Evolutionary conservation across 2,113 vertebrate genomes (phyloP).

Genomic region (Toxostoma redivivum): DNA sequence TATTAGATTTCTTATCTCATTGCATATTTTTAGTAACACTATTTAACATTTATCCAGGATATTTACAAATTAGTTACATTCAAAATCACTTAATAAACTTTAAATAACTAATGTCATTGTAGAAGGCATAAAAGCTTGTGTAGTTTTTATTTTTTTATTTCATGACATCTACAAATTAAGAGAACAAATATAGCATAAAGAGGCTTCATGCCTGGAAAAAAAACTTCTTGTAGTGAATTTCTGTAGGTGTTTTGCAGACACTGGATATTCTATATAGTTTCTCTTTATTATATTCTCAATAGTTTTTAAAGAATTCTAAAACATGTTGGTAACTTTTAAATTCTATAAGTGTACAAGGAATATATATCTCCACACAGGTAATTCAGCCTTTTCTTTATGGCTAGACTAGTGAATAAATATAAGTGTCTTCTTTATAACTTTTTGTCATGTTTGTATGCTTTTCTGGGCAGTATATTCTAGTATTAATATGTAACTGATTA

Average conservation of each 20-base stretch:
- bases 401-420: not conserved
- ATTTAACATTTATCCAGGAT: not conserved
- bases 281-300: not conserved
- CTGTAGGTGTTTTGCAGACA: not conserved
- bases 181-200: not conserved
- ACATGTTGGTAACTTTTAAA: not conserved
- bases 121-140: not conserved
- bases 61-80: not conserved
- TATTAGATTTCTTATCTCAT: not conserved
- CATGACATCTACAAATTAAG: not conserved
- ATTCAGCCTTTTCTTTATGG: not conserved
- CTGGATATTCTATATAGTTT: not conserved
- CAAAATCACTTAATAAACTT: not conserved
- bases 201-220: not conserved
- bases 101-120: not conserved
- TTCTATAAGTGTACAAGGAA: accelerated
- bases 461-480: not conserved
- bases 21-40: not conserved
- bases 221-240: not conserved
- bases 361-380: not conserved
- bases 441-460: not conserved
- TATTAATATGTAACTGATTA: not conserved
- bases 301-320: not conserved
- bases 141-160: not conserved
- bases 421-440: not conserved